Conservation (phyloP, 2,113 vertebrate species). For the Barnardius zonarius region DNA sequence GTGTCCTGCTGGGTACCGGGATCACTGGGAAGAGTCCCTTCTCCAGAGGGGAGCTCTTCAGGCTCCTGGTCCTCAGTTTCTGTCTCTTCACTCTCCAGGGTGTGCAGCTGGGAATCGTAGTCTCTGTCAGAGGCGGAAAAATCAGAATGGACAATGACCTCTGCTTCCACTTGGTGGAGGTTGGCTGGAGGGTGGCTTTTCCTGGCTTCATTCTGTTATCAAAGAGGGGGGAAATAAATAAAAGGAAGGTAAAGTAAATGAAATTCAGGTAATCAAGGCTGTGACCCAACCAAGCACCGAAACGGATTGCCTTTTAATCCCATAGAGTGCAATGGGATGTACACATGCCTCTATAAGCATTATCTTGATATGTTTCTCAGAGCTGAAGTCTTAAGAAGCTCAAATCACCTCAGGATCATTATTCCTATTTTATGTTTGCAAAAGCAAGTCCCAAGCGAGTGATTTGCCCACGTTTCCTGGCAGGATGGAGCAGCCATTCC, state of each 20-base stretch:
- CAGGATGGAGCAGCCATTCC: background rate
- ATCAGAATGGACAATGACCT: constrained; percentile 95
- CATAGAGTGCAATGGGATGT: background rate
- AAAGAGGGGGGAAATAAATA: background rate
- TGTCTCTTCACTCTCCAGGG: constrained; percentile 46
- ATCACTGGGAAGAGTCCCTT: background rate
- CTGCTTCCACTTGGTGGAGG: constrained; percentile 89
- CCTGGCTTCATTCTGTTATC: constrained; percentile 68
- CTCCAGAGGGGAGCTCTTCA: background rate
- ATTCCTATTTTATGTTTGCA: background rate
- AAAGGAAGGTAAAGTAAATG: background rate
- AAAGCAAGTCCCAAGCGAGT: background rate
- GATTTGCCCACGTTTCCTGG: background rate
- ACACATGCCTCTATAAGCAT: background rate
- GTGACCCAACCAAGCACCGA: background rate
- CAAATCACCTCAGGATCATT: background rate
- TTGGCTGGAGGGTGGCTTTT: constrained; percentile 71
- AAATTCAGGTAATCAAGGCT: background rate
- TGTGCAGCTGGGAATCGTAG: constrained; percentile 50
- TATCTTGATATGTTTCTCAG: background rate
- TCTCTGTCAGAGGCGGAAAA: constrained; percentile 79
- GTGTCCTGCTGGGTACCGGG: background rate
- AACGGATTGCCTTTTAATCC: background rate
- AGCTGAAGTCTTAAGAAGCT: background rate
- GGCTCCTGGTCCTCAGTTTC: background rate